Conservation (phyloP, 2,888 invertebrate species). For the Drosophila neutralis region DNA sequence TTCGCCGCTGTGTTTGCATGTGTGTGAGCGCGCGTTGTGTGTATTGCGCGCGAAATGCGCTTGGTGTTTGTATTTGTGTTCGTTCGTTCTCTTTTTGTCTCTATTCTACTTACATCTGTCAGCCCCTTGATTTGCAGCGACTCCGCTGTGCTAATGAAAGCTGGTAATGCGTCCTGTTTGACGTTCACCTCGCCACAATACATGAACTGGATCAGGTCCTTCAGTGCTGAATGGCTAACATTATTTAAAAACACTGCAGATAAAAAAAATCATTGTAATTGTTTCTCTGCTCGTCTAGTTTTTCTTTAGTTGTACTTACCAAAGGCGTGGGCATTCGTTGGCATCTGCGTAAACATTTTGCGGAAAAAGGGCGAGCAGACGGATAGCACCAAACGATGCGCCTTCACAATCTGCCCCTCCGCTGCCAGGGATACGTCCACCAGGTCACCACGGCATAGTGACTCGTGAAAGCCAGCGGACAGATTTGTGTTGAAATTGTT, state of each 20-base stretch:
- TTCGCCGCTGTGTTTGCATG: slow-evolving; percentile 14
- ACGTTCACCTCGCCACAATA: slow-evolving; percentile 90
- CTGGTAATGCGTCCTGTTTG: slow-evolving; percentile 89
- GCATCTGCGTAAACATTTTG: slow-evolving; percentile 89
- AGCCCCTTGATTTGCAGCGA: slow-evolving; percentile 90
- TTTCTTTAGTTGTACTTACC: slow-evolving; percentile 84
- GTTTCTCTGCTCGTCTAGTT: not conserved
- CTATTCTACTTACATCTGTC: slow-evolving; percentile 87
- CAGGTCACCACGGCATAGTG: slow-evolving; percentile 89
- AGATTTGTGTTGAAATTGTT: slow-evolving; percentile 91
- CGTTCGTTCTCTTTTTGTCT: slow-evolving; percentile 50
- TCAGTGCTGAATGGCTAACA: slow-evolving; percentile 89
- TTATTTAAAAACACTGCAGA: slow-evolving; percentile 88
- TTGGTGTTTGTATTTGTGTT: slow-evolving; percentile 28
- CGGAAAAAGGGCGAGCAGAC: slow-evolving; percentile 91
- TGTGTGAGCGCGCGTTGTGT: slow-evolving; percentile 13
- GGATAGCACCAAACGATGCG: slow-evolving; percentile 90
- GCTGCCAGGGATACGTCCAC: slow-evolving; percentile 90
- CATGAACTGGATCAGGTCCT: slow-evolving; percentile 90
- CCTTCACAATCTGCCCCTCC: slow-evolving; percentile 89
- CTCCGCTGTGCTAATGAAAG: slow-evolving; percentile 90
- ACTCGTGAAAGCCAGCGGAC: slow-evolving; percentile 90
- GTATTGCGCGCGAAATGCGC: slow-evolving; percentile 52
- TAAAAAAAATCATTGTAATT: slow-evolving; percentile 14
- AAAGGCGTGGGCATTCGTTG: slow-evolving; percentile 89